Evolutionary conservation across 2,888 invertebrate species (phyloP).

Genomic region (Masnerella sp.): DNA sequence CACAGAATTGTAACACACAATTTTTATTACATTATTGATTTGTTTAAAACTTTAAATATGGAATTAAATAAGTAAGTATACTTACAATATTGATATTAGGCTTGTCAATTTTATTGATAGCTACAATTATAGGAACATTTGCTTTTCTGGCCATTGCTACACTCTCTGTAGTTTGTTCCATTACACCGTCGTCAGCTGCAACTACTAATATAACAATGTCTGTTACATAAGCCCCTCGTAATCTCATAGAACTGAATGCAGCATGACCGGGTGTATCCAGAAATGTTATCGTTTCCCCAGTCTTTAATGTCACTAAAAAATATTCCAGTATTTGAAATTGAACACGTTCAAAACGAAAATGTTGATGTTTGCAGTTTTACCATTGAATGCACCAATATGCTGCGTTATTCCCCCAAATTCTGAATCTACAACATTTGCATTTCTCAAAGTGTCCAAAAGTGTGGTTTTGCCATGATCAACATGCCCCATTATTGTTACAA

Average conservation of each 20-base stretch:
- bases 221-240: constrained; percentile 94
- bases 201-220: constrained; percentile 97
- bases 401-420: constrained; percentile 99
- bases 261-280: constrained; percentile 99
- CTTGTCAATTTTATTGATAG: constrained; percentile 99
- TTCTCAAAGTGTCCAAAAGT: constrained; percentile 90
- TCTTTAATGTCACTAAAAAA: constrained; percentile 81
- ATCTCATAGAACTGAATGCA: constrained; percentile 95
- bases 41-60: too few species aligned
- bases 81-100: constrained; percentile 92
- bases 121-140: constrained; percentile 94
- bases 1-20: too few species aligned
- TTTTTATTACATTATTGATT: too few species aligned
- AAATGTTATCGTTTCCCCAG: constrained; percentile 92
- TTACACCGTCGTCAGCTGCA: constrained; percentile 99
- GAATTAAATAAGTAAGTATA: too few species aligned
- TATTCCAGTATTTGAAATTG: neutral
- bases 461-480: constrained; percentile 99
- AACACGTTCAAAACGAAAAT: neutral
- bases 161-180: constrained; percentile 97
- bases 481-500: constrained; percentile 99
- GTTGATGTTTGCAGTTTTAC: constrained; percentile 71
- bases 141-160: constrained; percentile 90
- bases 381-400: constrained; percentile 98
- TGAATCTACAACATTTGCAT: constrained; percentile 90